These are phyloP conservation scores for Pterophyllum scalare DNA, from an alignment of 2,113 vertebrate species.

Conservation along the genomic window DNA sequence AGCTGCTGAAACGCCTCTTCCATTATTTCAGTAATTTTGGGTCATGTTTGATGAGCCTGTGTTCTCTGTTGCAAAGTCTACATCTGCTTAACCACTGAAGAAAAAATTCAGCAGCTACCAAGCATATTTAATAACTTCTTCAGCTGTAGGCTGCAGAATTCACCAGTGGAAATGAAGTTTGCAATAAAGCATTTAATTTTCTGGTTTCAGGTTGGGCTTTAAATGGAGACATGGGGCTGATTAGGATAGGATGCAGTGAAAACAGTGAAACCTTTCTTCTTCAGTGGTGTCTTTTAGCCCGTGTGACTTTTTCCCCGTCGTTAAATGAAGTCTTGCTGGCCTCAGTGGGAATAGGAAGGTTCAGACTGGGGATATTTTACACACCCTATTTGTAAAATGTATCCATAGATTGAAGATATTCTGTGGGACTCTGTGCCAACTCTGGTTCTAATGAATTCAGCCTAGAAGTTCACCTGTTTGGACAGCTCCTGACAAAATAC, in stretches of 20 bases:
- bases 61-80: background rate
- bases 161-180: background rate
- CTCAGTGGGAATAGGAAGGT: background rate
- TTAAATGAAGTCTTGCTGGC: background rate
- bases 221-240: background rate
- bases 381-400: background rate
- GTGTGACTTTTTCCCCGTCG: background rate
- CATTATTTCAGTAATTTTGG: background rate
- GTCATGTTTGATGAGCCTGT: background rate
- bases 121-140: background rate
- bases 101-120: background rate
- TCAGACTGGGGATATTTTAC: background rate
- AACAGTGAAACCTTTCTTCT: background rate
- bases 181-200: background rate
- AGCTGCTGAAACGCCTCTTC: background rate
- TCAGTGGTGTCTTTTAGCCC: background rate
- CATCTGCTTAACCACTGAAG: background rate
- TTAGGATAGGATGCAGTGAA: background rate
- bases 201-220: background rate
- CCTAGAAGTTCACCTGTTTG: constrained; percentile 2
- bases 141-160: rapidly evolving
- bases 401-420: background rate
- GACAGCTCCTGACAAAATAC: constrained; percentile 10
- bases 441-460: background rate
- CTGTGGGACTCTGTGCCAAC: constrained; percentile 10